Percentiles rank a stretch among this genome's conserved stretches.
These are phyloP conservation scores for Platyrinchus mystaceus DNA, from an alignment of 2,797 vertebrate species.

Conservation along the genomic window DNA sequence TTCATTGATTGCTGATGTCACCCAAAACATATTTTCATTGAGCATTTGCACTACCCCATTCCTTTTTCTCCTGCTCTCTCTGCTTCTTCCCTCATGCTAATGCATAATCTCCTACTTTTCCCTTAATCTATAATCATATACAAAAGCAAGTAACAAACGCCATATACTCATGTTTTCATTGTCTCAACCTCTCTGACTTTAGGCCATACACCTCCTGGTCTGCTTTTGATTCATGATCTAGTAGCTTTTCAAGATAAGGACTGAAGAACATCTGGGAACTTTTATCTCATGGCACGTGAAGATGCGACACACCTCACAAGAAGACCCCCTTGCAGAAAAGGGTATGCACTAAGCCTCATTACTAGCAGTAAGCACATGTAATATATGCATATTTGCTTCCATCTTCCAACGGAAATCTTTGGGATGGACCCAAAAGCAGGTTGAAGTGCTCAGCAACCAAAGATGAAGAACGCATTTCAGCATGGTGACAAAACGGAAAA, in stretches of 20 bases:
- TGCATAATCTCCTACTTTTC: background rate
- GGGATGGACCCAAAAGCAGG: background rate
- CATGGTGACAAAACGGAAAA: background rate
- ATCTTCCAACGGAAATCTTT: background rate
- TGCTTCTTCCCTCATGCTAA: background rate
- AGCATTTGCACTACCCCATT: background rate
- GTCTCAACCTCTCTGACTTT: background rate
- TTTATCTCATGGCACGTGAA: background rate
- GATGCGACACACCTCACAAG: background rate
- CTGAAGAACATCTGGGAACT: background rate
- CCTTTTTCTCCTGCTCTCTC: background rate
- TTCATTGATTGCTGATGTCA: background rate
- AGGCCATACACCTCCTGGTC: background rate
- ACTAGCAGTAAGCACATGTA: background rate
- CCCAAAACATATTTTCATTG: background rate
- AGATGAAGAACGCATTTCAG: fast-evolving
- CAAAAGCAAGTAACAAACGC: background rate
- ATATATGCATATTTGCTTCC: background rate
- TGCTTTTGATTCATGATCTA: background rate
- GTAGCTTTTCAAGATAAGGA: background rate
- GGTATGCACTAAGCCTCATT: background rate
- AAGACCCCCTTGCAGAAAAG: background rate
- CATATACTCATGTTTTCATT: background rate
- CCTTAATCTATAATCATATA: background rate
- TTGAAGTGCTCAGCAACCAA: background rate